Base-by-base conservation (phyloP, 2,113 vertebrate genomes). In the Mola mola region DNA sequence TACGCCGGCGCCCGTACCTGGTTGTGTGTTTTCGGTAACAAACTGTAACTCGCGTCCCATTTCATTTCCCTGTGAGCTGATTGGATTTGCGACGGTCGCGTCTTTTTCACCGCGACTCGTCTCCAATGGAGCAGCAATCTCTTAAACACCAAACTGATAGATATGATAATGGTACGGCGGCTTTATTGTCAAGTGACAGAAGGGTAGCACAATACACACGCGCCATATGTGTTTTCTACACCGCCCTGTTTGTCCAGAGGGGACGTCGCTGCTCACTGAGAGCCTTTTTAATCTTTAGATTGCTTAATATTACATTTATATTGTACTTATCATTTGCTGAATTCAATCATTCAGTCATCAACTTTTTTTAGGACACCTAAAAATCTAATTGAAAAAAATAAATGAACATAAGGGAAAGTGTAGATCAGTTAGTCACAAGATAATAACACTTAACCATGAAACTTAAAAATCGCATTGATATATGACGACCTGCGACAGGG, bases 1-100 rank as follows among this genome's bases (percentile, higher is more conserved):
- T 15, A 12, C 51, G 28, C 22, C 41, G 34, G 31, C 11, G 10
- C 42, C 57, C n/a, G 24, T 61, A 80, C 74, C 77, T 71, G 70
- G 36, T 71, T 62, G 63, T 60, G 65, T 66, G 71, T 85, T 79
- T 82, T 78, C 46, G 8, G 83, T 81, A 82, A 84, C 86, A 80
- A 84, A 87, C 81, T 80, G 52, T 64, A 85, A 87, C 70, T 60
- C 22, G 62, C 68, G 41, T 73, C 84, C 56, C 62, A 60, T 91
- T 89, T 91, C 81, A 90, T 91, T 92, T 89, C 84, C 79, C 89
- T 31, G 75, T 55, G 67, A 86, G 78, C 78, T 86, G 90, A 91
- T 90, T 91, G 89, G 87, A 89, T 91, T 91, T 86, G 84, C 43
- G 85, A 87, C 78, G 85, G 82, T 79, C 34, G 66, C 57, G 24